Conservation (phyloP, 2,113 vertebrate genomes). For the Talpa occidentalis region DNA sequence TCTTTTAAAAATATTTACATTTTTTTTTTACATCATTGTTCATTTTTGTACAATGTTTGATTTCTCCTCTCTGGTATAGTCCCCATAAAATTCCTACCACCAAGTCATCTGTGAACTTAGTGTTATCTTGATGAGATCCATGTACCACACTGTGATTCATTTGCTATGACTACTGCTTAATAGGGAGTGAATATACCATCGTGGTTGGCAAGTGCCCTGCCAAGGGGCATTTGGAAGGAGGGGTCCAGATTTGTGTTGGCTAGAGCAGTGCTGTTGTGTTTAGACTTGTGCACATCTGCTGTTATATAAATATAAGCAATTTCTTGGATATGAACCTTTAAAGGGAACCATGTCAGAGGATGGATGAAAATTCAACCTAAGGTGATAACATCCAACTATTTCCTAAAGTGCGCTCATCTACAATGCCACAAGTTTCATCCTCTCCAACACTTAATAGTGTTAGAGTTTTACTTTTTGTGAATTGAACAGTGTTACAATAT, state of each 20-base stretch:
- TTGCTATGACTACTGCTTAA: neutral
- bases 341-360: neutral
- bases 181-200: accelerated
- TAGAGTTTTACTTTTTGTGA: neutral
- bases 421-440: neutral
- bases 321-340: neutral
- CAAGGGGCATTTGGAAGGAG: neutral
- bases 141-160: no score
- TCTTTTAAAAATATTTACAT: neutral
- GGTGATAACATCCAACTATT: neutral
- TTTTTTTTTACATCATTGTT: no score
- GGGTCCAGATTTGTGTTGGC: neutral
- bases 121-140: neutral
- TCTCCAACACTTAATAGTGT: neutral
- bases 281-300: neutral
- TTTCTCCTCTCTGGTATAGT: no score
- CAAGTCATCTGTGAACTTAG: no score
- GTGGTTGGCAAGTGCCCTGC: accelerated
- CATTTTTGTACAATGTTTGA: no score
- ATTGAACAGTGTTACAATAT: neutral
- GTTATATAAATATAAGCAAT: neutral
- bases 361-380: neutral
- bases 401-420: neutral
- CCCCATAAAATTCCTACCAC: no score
- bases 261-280: neutral